Base-by-base conservation (phyloP, 1,140 invertebrate genomes). In the Apis laboriosa region DNA sequence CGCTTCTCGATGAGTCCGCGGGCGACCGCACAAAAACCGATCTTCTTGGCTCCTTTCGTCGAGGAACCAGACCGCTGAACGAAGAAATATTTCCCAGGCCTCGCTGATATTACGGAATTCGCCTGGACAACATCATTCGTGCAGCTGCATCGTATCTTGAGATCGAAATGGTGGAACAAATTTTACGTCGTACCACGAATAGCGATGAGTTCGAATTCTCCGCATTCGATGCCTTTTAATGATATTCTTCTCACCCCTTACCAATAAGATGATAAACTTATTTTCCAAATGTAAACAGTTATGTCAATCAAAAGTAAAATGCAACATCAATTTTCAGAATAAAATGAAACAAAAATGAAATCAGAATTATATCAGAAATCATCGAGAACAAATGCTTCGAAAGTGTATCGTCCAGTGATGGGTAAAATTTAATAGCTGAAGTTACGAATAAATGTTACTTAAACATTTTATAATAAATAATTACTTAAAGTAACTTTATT, bases 51-150 rank as follows among this genome's bases (percentile, higher is more conserved):
- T 77, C 77, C 66, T 77, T 72, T 72, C 75, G 70, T 61, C 63
- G 53, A 61, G 61, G 15, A 84, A 80, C 61, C 64, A 72, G 68
- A 83, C 76, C 66, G 58, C 19, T 81, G 71, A 19, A 64, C 74
- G 85, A 83, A 88, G 87, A 87, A 85, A 85, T 85, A 77, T 88
- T 87, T 85, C 76, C 73, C 75, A 76, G 58, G 73, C 56, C 61
- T 43, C 64, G 74, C 81, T 49, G 64, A 78, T 89, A 88, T 84
- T 73, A 74, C 78, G 78, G 74, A 88, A 89, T 89, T 79, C 87
- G 71, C 63, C n/a, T 34, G 74, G 66, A 88, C 80, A 87, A 83
- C 86, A 88, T 88, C 80, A 86, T 88, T 81, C 83, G 76, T 51
- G 77, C 87, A 88, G 86, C 77, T 88, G 86, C 79, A 73, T 73